Evolutionary conservation across 1,140 invertebrate species (phyloP).

Genomic region (Bacillus rossius): DNA sequence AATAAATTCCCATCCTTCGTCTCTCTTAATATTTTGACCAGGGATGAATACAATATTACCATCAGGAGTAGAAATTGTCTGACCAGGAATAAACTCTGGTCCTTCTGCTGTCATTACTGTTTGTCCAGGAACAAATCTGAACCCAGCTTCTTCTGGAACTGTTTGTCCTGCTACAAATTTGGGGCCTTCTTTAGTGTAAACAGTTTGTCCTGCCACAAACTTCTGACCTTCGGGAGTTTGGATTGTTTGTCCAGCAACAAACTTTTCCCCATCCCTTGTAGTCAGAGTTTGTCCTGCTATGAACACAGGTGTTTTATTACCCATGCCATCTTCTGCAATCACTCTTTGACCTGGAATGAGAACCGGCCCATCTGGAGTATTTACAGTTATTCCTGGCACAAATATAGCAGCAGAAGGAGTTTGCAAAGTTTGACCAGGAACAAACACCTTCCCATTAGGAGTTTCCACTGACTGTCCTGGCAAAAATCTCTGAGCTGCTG

Average conservation of each 20-base stretch:
- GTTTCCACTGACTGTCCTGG: constrained; percentile 50
- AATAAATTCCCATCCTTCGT: constrained; percentile 58
- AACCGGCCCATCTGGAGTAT: constrained; percentile 31
- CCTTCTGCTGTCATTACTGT: constrained; percentile 43
- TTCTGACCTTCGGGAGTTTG: constrained; percentile 53
- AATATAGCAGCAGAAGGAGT: constrained; percentile 60
- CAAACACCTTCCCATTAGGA: constrained; percentile 57
- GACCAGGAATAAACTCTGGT: constrained; percentile 47
- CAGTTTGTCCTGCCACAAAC: constrained; percentile 64
- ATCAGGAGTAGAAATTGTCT: constrained; percentile 35
- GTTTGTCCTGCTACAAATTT: constrained; percentile 60
- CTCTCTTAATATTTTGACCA: constrained; percentile 59
- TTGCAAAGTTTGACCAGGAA: constrained; percentile 66
- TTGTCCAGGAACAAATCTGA: constrained; percentile 60
- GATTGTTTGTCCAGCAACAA: constrained; percentile 54
- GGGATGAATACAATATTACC: constrained; percentile 47
- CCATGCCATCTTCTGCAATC: constrained; percentile 1
- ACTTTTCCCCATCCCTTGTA: constrained; percentile 55
- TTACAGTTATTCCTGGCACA: constrained; percentile 62
- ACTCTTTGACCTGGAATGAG: constrained; percentile 49
- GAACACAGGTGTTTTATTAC: constrained; percentile 33
- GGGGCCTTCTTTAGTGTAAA: constrained; percentile 44
- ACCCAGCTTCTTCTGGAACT: constrained; percentile 6
- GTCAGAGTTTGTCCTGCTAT: constrained; percentile 45
- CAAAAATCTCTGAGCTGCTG: constrained; percentile 48